Evolutionary conservation across 2,888 invertebrate species (phyloP), one percentile per base, ranked within the genome.

Genomic region (Drosophila longiperda): DNA sequence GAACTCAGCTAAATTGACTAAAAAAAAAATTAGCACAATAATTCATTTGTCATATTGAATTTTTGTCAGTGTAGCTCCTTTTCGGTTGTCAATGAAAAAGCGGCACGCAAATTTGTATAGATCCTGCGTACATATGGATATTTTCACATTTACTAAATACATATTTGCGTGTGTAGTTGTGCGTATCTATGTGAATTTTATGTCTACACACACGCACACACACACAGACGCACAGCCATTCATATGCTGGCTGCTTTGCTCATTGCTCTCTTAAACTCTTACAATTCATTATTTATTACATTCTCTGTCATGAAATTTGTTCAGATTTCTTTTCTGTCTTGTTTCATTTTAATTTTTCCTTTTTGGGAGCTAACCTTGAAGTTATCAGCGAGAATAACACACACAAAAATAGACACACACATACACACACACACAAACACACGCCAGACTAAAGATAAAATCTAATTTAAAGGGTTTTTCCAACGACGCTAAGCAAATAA

Each of bases 261-360:
- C 73, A 85, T 86, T 84, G 86, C 87, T 67, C 65, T 72, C 73
- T 73, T 86, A 86, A 83, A 70, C 75, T 86, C 81, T 68, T 58
- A 73, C 73, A 87, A 86, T 89, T 86, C 90, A 86, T 90, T 86
- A 86, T 86, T 90, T 85, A 89, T 90, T 89, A 82, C 76, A 68
- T 73, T 88, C 68, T 67, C 85, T 82, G 87, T 74, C 83, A 85
- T 82, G 80, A 82, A 87, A 90, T 84, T 88, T 89, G 68, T 53
- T 83, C 77, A 74, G 81, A 73, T 71, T 83, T 82, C 63, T 48
- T 57, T 42, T 54, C 40, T 29, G 55, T 38, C 29, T 66, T 45
- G 61, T 73, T 59, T 42, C 53, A 72, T 65, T 60, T 70, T 75
- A 57, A 62, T 64, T 52, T 64, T 70, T 52, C 34, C 49, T 74